Evolutionary conservation across 2,888 invertebrate species (phyloP).

Genomic region (Heteropelma amictum): DNA sequence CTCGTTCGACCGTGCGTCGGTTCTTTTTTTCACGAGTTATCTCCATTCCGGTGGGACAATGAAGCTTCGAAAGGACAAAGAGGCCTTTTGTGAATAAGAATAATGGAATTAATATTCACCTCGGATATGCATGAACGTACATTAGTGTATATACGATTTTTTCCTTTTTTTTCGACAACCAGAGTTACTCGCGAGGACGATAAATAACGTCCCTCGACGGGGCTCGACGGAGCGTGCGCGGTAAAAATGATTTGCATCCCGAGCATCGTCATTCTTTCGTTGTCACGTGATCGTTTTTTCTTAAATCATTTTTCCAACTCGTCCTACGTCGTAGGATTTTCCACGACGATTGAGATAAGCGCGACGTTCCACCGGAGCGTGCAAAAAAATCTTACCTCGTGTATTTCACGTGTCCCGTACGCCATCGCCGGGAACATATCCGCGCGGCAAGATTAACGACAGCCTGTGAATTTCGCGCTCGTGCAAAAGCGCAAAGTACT

Average conservation of each 20-base stretch:
- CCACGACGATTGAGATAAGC: conserved; percentile 27
- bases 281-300: neutral
- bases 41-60: conserved; percentile 47
- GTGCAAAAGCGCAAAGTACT: conserved; percentile 37
- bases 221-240: neutral
- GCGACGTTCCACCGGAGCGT: conserved; percentile 13
- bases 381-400: conserved; percentile 8
- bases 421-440: conserved; percentile 17
- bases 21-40: conserved; percentile 5
- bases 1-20: conserved; percentile 1
- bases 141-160: no score
- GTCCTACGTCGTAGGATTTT: neutral
- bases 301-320: neutral
- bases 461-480: conserved; percentile 17
- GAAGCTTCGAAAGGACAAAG: conserved; percentile 52
- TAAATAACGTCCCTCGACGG: conserved; percentile 14
- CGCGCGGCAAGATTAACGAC: conserved; percentile 44
- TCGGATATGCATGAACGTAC: no score
- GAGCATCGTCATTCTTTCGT: neutral
- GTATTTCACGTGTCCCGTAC: conserved; percentile 17
- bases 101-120: conserved; percentile 58
- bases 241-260: conserved; percentile 20
- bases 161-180: conserved; percentile 10
- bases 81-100: conserved; percentile 57
- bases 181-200: conserved; percentile 31